Base-by-base conservation (phyloP, 2,888 invertebrate species). In the Invenusta paracnida region DNA sequence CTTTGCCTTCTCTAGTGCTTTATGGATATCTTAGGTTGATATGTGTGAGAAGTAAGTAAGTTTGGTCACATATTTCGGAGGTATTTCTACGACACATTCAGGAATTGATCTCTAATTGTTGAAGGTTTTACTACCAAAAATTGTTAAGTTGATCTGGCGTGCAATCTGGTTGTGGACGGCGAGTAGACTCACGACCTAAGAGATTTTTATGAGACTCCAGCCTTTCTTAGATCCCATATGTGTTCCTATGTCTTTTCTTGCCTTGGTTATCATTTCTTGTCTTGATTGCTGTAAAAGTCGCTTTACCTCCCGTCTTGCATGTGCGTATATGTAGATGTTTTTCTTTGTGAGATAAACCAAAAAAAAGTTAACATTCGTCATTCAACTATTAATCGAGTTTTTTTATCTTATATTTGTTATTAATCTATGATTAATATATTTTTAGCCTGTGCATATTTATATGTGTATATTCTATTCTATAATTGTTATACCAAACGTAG, bases 81-180 rank as follows among this genome's bases (percentile, higher is more conserved):
- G 17, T 73, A 73, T 73, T 73, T 73, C 73, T 73, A 73, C 73
- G 27, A 73, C 73, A 73, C 73, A 73, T 73, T 73, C 73, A 73
- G 27, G 73, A 73, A 73, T 73, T 73, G 73, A 73, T 73, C 73
- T 73, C 73, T 73, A n/a, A 73, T 73, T 73, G 5, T 13, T 73
- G 5, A n/a, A 73, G 25, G 11, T 73, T n/a, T 73, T 73, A 5
- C 25, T 13, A 13, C 11, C 5, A 73, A 23, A 73, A 73, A 73
- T 73, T 23, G 73, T 73, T 23, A 23, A 25, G 73, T 73, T 13
- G 73, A 23, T 73, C 73, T 73, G 73, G 73, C 17, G 73, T 73
- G 73, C 17, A 73, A 73, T 73, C 73, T 25, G 73, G 73, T 73
- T 73, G 73, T 73, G 17, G 27, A 73, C 73, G 73, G 73, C 73